Conservation (phyloP, 2,797 vertebrate species). For the Smutsia temminckii region DNA sequence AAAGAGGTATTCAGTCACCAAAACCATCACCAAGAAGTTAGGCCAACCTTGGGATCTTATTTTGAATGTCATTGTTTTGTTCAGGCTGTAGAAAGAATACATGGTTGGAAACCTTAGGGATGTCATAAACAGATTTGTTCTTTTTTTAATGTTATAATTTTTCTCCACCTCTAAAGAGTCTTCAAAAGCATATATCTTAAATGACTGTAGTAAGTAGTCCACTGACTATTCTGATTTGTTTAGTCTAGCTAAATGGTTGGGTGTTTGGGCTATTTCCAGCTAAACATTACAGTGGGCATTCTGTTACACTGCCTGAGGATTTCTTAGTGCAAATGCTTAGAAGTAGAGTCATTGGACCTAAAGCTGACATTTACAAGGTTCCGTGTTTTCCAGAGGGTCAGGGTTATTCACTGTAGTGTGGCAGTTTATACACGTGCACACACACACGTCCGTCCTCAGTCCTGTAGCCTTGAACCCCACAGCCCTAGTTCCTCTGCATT, state of each 20-base stretch:
- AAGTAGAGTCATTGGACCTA: not conserved
- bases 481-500: not conserved
- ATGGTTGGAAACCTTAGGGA: conserved; percentile 45
- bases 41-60: not conserved
- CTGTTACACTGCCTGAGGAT: not conserved
- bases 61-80: conserved; percentile 17
- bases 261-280: not conserved
- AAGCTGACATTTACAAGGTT: not conserved
- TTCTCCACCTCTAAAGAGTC: not conserved
- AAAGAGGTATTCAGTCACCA: not conserved
- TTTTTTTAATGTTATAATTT: not conserved
- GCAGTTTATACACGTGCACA: not conserved
- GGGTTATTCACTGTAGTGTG: not conserved
- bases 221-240: not conserved
- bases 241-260: not conserved
- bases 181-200: not conserved
- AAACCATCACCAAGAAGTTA: not conserved
- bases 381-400: not conserved
- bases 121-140: conserved; percentile 13
- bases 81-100: conserved; percentile 27
- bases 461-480: not conserved
- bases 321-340: not conserved
- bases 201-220: not conserved
- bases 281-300: not conserved
- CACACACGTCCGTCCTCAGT: not conserved